Evolutionary conservation across 1,140 invertebrate genomes (phyloP), one percentile per base, ranked within the genome.

Genomic region (Drosophila nikananu): DNA sequence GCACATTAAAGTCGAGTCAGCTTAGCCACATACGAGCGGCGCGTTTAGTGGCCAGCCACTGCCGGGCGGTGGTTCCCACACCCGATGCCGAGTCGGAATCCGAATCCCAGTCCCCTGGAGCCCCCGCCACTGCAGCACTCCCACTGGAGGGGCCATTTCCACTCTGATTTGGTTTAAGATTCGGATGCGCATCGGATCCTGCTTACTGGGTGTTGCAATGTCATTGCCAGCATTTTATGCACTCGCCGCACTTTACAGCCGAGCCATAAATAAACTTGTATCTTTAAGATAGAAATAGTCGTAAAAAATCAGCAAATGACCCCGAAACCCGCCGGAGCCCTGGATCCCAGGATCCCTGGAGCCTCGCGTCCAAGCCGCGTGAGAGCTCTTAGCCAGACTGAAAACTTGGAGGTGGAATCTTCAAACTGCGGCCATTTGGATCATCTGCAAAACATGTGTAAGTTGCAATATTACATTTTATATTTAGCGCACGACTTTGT

Each of bases 251-350:
- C 81, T 84, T 84, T 84, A 84, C 77, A 54, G 83, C 76, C 55
- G 65, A 82, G 72, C 75, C 84, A 90, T 87, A 87, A 87, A 87
- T 87, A 87, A 89, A 89, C 81, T 81, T 89, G 84, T 83, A 90
- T 87, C 84, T 87, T 84, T 76, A 81, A 87, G 84, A 87, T 87
- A 84, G 81, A 84, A 89, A 72, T 71, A 87, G 84, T 89, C 84
- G 81, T 87, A 87, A 87, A 87, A 86, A 81, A 83, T 89, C 83
- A 77, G 80, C 83, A 82, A 86, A 86, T 86, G 81, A 86, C 65
- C 81, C 68, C 77, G 67, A 72, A 64, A 54, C 37, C 68, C 65
- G 54, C 54, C 81, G 41, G 10, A n/a, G 49, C 32, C 64, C 44
- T 52, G 35, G 15, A n/a, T 13, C 8, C 61, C 35, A 41, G 30